These are phyloP conservation scores for Dendrolimus pini DNA, from an alignment of 2,888 invertebrate species.

Conservation along the genomic window DNA sequence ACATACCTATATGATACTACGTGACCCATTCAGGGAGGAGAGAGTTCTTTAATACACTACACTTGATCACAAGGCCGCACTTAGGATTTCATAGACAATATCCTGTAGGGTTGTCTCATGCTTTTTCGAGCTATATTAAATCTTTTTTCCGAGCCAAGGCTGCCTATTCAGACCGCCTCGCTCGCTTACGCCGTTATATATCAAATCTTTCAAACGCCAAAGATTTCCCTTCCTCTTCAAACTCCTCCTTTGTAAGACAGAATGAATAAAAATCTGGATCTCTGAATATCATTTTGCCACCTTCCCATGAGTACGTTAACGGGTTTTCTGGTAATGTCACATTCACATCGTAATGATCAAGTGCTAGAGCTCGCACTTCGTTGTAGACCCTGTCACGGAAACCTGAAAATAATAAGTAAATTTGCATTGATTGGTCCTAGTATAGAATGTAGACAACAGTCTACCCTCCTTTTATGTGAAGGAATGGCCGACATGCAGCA, in stretches of 20 bases:
- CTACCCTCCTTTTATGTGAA: no score
- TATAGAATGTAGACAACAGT: no score
- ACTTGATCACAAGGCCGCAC: no score
- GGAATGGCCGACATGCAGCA: no score
- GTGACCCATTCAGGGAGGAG: no score
- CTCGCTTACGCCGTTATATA: constrained; percentile 65
- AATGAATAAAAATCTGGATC: constrained; percentile 84
- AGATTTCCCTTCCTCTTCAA: constrained; percentile 88
- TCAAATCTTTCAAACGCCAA: constrained; percentile 76
- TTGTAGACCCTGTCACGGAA: constrained; percentile 80
- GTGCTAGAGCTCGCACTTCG: constrained; percentile 87
- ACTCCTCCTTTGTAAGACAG: constrained; percentile 88
- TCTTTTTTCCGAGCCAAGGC: constrained; percentile 40
- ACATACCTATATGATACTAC: no score
- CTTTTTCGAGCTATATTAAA: no score
- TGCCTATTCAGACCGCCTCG: constrained; percentile 42
- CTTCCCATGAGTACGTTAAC: constrained; percentile 91
- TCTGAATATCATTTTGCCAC: constrained; percentile 85
- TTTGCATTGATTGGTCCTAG: no score
- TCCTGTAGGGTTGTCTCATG: no score
- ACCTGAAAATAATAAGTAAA: constrained; percentile 63
- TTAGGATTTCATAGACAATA: no score
- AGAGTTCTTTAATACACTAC: no score
- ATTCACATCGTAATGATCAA: constrained; percentile 86
- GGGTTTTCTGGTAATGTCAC: constrained; percentile 81